A percentile compares a stretch with the other conserved stretches of the same genome.
These are phyloP conservation scores for Forbesichthys papilliferus DNA, from an alignment of 2,113 vertebrate species.

Conservation along the genomic window DNA sequence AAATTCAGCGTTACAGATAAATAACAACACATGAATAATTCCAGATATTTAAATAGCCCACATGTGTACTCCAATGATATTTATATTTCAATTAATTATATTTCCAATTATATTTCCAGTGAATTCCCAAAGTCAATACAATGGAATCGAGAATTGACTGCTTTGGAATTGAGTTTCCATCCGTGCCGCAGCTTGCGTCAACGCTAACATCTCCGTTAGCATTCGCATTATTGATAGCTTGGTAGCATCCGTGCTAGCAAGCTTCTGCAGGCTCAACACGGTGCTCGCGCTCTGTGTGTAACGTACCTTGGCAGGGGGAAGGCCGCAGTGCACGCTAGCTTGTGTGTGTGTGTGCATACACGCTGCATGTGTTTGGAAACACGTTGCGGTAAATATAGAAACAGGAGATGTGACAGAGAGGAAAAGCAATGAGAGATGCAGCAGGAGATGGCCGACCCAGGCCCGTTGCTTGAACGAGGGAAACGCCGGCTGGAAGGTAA, in stretches of 20 bases:
- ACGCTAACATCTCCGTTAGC: no score
- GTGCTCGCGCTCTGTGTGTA: conserved; percentile 20
- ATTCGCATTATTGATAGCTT: no score
- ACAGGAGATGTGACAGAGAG: conserved; percentile 31
- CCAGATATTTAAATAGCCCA: no score
- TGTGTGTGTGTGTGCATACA: not conserved
- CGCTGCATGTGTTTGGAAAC: not conserved
- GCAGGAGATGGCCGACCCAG: conserved; percentile 44
- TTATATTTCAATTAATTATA: no score
- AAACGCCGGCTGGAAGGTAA: conserved; percentile 31
- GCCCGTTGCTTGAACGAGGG: conserved; percentile 30
- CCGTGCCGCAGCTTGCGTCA: no score
- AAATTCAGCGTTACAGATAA: no score
- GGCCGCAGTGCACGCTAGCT: not conserved
- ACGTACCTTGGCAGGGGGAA: conserved; percentile 21
- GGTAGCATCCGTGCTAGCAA: not conserved
- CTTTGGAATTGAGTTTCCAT: no score
- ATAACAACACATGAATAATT: no score
- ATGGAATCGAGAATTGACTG: no score
- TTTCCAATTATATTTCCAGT: no score
- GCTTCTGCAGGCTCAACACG: conserved; percentile 17
- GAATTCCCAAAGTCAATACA: no score
- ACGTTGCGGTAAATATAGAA: not conserved
- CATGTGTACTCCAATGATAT: no score
- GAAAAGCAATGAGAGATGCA: conserved; percentile 44